Evolutionary conservation across 1,140 invertebrate species (phyloP).

Genomic region (Arctopsyche grandis): DNA sequence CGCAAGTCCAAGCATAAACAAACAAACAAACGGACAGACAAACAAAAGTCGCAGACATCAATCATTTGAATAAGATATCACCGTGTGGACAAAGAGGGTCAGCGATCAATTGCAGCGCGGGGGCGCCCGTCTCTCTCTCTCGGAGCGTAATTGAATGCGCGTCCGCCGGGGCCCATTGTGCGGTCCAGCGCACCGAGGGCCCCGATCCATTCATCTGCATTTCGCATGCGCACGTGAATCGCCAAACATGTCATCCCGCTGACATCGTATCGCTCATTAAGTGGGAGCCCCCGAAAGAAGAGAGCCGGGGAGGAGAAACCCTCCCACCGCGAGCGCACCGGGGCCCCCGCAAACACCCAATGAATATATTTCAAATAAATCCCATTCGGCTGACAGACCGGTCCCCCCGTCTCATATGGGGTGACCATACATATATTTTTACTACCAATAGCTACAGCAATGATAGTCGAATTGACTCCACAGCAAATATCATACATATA

Average conservation of each 20-base stretch:
- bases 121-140: no score
- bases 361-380: conserved; percentile 53
- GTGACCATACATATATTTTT: no score
- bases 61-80: conserved; percentile 33
- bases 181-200: not conserved
- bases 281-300: conserved; percentile 29
- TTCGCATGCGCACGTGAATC: conserved; percentile 35
- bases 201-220: conserved; percentile 45
- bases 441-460: no score
- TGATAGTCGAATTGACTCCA: no score
- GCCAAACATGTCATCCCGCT: conserved; percentile 49
- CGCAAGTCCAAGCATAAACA: no score
- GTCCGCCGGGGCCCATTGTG: conserved; percentile 12
- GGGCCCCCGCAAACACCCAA: conserved; percentile 3
- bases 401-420: not conserved
- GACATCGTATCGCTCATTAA: conserved; percentile 48
- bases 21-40: no score
- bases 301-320: not conserved
- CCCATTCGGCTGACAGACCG: conserved; percentile 47
- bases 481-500: no score
- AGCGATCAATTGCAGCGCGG: not conserved
- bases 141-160: not conserved
- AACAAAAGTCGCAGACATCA: not conserved
- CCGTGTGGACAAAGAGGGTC: not conserved
- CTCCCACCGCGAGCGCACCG: conserved; percentile 3